Evolutionary conservation across 2,113 vertebrate genomes (phyloP).

Genomic region (Canis aureus): DNA sequence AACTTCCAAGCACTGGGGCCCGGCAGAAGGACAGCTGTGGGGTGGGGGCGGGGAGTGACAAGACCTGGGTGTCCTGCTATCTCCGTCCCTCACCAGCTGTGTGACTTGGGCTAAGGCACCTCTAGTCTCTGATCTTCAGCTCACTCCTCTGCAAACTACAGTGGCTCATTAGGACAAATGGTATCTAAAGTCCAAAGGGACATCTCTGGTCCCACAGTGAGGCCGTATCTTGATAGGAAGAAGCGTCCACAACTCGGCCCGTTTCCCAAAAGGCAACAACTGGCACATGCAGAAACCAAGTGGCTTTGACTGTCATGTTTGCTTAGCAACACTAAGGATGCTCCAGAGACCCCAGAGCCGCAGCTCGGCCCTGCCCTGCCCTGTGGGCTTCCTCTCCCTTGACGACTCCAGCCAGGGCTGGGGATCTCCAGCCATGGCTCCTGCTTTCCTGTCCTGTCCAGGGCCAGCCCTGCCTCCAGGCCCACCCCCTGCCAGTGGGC

Average conservation of each 20-base stretch:
- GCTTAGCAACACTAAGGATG: background rate
- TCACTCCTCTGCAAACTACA: background rate
- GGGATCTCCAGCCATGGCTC: background rate
- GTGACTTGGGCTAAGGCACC: background rate
- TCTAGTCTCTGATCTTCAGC: background rate
- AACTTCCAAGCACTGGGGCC: background rate
- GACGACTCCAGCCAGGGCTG: background rate
- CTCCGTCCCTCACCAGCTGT: background rate
- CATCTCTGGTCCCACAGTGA: background rate
- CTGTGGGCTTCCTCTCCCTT: background rate
- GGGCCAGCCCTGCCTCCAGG: background rate
- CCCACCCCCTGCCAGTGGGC: background rate
- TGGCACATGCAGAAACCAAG: background rate
- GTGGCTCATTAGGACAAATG: background rate
- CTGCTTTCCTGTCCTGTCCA: background rate
- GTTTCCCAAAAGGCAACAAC: conserved; percentile 18
- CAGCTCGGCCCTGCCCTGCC: background rate
- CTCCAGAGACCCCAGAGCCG: background rate
- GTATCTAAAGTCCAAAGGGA: background rate
- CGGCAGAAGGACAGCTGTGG: background rate
- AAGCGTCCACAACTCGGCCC: background rate
- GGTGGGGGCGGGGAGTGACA: background rate
- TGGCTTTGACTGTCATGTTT: background rate
- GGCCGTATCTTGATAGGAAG: background rate
- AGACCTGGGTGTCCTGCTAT: background rate